Percentiles rank a stretch among this genome's conserved stretches.
Evolutionary conservation across 2,797 vertebrate genomes (phyloP).

Genomic region (Galago senegalensis): DNA sequence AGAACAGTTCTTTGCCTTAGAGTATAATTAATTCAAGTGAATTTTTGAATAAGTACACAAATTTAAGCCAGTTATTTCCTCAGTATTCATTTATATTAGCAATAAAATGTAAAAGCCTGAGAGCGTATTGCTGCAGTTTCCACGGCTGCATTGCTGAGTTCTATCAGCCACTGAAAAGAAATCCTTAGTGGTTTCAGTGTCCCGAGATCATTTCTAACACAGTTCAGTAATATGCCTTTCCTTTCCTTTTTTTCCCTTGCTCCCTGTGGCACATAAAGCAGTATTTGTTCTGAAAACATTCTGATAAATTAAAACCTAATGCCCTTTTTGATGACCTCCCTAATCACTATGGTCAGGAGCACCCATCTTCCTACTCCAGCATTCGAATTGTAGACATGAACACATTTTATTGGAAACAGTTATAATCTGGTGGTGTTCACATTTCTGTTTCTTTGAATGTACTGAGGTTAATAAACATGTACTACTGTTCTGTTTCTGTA

Average conservation of each 20-base stretch:
- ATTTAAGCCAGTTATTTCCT: constrained; percentile 56
- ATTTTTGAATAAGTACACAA: constrained; percentile 38
- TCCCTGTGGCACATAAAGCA: constrained; percentile 36
- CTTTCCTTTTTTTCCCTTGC: constrained; percentile 3
- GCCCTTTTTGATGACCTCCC: not conserved
- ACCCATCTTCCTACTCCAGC: not conserved
- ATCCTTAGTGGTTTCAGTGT: not conserved
- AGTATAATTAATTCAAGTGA: constrained; percentile 50
- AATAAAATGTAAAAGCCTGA: constrained; percentile 62
- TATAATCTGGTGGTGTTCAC: not conserved
- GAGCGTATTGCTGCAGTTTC: not conserved
- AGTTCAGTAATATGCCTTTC: not conserved
- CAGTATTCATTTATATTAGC: constrained; percentile 44
- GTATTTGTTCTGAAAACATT: constrained; percentile 53
- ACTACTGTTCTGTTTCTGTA: constrained; percentile 22
- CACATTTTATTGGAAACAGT: constrained; percentile 37
- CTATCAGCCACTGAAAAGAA: constrained; percentile 34
- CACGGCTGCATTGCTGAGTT: not conserved
- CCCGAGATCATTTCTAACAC: constrained; percentile 16
- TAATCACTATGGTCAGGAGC: not conserved
- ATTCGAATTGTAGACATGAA: not conserved
- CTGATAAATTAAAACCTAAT: constrained; percentile 19
- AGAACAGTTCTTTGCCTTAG: not conserved
- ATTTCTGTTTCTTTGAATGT: constrained; percentile 6
- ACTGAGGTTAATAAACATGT: not conserved